Evolutionary conservation across 2,797 vertebrate species (phyloP).

Genomic region (Chelmon rostratus): DNA sequence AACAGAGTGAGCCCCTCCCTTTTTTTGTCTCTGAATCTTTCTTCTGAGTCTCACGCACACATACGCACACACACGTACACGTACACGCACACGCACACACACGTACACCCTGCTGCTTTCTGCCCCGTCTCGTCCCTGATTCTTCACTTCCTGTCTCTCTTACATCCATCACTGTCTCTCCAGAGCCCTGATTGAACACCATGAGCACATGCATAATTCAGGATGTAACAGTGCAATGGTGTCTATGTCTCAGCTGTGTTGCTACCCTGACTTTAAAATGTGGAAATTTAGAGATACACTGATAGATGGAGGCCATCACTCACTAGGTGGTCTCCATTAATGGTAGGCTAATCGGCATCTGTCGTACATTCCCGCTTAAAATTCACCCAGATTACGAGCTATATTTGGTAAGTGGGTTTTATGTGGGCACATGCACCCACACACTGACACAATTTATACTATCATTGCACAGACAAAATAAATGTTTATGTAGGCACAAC

Average conservation of each 20-base stretch:
- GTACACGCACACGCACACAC: background rate
- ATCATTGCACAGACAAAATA: background rate
- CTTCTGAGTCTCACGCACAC: background rate
- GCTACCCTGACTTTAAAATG: constrained; percentile 38
- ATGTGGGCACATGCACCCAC: background rate
- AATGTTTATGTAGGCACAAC: background rate
- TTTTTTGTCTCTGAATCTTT: constrained; percentile 4
- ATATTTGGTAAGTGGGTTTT: constrained; percentile 20
- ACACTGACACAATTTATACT: background rate
- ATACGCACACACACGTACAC: background rate
- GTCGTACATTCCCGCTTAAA: constrained; percentile 4
- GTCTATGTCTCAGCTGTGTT: constrained; percentile 53
- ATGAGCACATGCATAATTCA: constrained; percentile 74
- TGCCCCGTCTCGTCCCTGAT: constrained; percentile 7
- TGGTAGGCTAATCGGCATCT: constrained; percentile 30
- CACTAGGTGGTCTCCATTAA: constrained; percentile 46
- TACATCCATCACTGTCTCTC: constrained; percentile 50
- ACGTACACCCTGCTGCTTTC: constrained; percentile 29
- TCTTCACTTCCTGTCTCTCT: constrained; percentile 56
- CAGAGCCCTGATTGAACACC: constrained; percentile 55
- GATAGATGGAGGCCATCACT: constrained; percentile 46
- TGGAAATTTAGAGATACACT: constrained; percentile 41
- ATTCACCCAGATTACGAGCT: constrained; percentile 14
- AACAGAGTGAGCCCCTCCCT: constrained; percentile 1
- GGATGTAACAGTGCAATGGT: constrained; percentile 44